Evolutionary conservation across 2,888 invertebrate species (phyloP).

Genomic region (Agrenia bidenticulata): DNA sequence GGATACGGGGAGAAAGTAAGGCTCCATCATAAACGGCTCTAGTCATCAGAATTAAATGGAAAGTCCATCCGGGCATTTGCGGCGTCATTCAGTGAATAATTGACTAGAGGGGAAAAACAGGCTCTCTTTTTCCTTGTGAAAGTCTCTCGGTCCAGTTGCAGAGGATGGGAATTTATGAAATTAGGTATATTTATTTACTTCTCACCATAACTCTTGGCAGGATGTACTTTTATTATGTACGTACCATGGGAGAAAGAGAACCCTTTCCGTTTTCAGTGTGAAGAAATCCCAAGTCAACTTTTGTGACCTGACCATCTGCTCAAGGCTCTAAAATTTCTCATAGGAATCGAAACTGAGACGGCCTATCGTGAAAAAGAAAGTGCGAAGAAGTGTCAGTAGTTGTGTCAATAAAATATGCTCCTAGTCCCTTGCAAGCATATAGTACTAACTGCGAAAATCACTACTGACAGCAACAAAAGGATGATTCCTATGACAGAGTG

Average conservation of each 20-base stretch:
- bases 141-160: too few relatives aligned
- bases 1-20: too few relatives aligned
- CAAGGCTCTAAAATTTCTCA: slow-evolving; percentile 13
- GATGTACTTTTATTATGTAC: too few relatives aligned
- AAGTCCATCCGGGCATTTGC: too few relatives aligned
- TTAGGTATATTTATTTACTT: slow-evolving; percentile 9
- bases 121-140: too few relatives aligned
- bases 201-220: too few relatives aligned
- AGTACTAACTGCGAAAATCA: background rate
- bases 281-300: slow-evolving; percentile 8
- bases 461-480: slow-evolving; percentile 1
- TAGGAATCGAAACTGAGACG: slow-evolving; percentile 11
- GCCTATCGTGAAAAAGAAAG: background rate
- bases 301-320: slow-evolving; percentile 18
- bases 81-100: slow-evolving; percentile 12
- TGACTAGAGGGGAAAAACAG: slow-evolving; percentile 9
- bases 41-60: too few relatives aligned
- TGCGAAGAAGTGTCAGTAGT: slow-evolving; percentile 18
- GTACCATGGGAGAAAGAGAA: too few relatives aligned
- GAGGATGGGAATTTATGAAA: too few relatives aligned
- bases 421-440: background rate
- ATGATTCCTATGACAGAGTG: slow-evolving; percentile 7
- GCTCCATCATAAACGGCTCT: too few relatives aligned
- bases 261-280: too few relatives aligned
- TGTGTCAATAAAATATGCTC: slow-evolving; percentile 18